Base-by-base conservation (phyloP, 2,888 invertebrate genomes). In the Hesperia comma region DNA sequence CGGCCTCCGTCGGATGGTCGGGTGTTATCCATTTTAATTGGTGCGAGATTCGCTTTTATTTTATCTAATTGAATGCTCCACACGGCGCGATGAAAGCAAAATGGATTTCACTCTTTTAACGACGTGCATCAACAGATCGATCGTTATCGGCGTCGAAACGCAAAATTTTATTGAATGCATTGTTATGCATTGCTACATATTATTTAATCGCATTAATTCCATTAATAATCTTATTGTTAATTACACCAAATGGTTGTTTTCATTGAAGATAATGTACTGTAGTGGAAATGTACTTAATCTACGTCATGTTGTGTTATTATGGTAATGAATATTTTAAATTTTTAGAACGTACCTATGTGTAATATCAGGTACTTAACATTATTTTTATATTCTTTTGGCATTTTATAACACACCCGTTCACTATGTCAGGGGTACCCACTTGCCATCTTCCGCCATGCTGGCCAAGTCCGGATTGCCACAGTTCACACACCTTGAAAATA, bases 11-110 rank as follows among this genome's bases (percentile, higher is more conserved):
- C 86, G 84, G 73, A 57, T 78, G 78, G 77, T 60, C 64, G 64
- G 77, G 72, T 77, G 70, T 73, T 75, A 75, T 78, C 75, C 76
- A 71, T 77, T 80, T 79, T 82, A 84, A 84, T 84, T 82, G 76
- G 79, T 81, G 76, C 71, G 71, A 75, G 76, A 78, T 81, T 79
- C 77, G 77, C 79, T 84, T 82, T 79, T 77, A 78, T 79, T 46
- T 75, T 78, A 74, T 74, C 71, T 76, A 74, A 76, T 75, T 66
- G 60, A 66, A 66, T 66, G 66, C 66, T 60, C 60, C 66, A 66
- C 60, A 66, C 60, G 66, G 68, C 55, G 70, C 70, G 70, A 73
- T 74, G 73, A 75, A 73, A 77, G 72, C 71, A 70, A 73, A 71
- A 71, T 66, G 68, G 61, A 49, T 67, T 70, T 64, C 66, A 67